A percentile compares a stretch with the other conserved stretches of the same genome.
Conservation (phyloP, 2,888 invertebrate species). For the Autographa gamma region DNA sequence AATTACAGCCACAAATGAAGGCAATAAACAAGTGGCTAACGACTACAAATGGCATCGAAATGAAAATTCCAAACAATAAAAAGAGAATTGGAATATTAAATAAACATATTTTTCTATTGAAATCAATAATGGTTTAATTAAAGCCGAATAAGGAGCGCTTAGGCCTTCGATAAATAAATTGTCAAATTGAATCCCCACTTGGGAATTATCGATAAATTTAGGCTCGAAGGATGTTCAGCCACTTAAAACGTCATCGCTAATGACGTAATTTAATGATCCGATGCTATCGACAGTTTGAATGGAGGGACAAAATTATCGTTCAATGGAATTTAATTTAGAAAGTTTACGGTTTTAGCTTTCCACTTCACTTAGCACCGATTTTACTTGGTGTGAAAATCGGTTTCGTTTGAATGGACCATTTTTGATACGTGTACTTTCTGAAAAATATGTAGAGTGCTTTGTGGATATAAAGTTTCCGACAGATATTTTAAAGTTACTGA, state of each 20-base stretch:
- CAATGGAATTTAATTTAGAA: constrained; percentile 43
- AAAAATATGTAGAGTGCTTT: constrained; percentile 1
- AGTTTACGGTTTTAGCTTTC: constrained; percentile 40
- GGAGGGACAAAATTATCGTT: constrained; percentile 44
- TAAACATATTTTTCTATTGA: background rate
- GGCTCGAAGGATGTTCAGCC: constrained; percentile 29
- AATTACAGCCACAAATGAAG: background rate
- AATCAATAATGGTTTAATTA: constrained; percentile 9
- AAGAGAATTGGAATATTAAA: background rate
- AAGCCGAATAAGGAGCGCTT: constrained; percentile 17
- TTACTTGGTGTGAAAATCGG: constrained; percentile 18
- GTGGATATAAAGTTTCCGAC: background rate
- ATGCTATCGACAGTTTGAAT: constrained; percentile 51
- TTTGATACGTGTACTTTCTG: background rate
- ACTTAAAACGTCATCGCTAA: constrained; percentile 41
- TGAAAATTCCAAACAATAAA: constrained; percentile 4
- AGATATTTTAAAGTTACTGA: background rate
- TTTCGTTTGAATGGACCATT: constrained; percentile 28
- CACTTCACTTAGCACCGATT: constrained; percentile 32
- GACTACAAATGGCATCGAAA: background rate
- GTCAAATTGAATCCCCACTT: constrained; percentile 28
- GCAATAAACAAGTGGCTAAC: constrained; percentile 1
- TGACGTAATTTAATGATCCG: constrained; percentile 44
- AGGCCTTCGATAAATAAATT: constrained; percentile 34
- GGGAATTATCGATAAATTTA: constrained; percentile 29